Evolutionary conservation across 1,140 invertebrate species (phyloP), one percentile per base, ranked within the genome.

Genomic region (Pemphigus obesinymphae): DNA sequence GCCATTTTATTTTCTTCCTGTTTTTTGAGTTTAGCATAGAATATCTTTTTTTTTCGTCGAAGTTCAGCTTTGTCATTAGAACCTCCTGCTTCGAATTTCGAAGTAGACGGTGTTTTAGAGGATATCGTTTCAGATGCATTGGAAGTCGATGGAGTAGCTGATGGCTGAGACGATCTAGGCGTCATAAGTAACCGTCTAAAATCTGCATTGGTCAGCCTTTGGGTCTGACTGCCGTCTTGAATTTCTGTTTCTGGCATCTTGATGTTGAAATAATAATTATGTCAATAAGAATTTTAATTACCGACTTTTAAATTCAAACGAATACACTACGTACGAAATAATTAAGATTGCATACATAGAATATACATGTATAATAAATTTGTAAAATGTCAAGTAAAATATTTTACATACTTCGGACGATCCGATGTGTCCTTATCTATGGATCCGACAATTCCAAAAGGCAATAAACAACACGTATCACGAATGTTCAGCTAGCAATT

Each of bases 161-260:
- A 48, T 20, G 88, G 85, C 26, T 91, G 89, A 7, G 91, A 90
- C 0, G 92, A 91, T 72, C 96, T 89, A 0, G 97, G 97, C 0
- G 97, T 99, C 94, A 98, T 98, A 82, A 99, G 88, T 17, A 99
- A 87, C 86, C 97, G 97, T 37, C 97, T 91, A 85, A 99, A 99
- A 87, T 99, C 97, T 86, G 97, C 97, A 89, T 99, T 99, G 11
- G 96, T 98, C 73, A 99, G 88, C 58, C 93, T 90, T 72, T 87
- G 88, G 88, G 93, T 85, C 89, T 94, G 83, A 87, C 89, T 82
- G 89, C 90, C 82, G 17, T 89, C 88, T 17, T 89, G 88, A 20
- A 75, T 45, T 26, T 82, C 78, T 3, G 80, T 70, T 43, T 82
- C 63, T 15, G 82, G 82, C 82, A 82, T 82, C 40, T 75, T 82